phyloP scores from a whole-genome alignment of 1,140 invertebrate species.

The Ostrea denselamellosa region DNA sequence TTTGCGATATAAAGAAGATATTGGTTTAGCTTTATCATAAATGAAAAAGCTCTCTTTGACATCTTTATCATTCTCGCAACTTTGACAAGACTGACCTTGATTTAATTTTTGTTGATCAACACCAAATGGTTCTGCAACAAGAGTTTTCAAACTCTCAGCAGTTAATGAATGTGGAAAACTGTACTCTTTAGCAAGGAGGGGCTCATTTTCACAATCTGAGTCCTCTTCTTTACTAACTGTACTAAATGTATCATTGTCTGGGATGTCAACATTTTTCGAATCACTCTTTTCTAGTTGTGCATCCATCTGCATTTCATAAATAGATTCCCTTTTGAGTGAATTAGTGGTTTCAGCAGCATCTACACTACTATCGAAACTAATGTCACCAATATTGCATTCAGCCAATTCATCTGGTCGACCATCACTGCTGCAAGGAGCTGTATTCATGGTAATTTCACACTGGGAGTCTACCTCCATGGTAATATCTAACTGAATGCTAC shows the following conservation, averaged over 20 bases:
- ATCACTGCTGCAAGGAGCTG: constrained; percentile 32
- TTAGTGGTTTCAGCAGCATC: constrained; percentile 60
- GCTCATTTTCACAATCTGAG: constrained; percentile 53
- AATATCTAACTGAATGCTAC: constrained; percentile 43
- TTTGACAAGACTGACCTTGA: constrained; percentile 9
- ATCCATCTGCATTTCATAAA: constrained; percentile 77
- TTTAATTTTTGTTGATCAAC: constrained; percentile 48
- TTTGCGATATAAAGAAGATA: constrained; percentile 80
- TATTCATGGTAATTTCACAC: constrained; percentile 39
- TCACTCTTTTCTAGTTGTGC: constrained; percentile 70
- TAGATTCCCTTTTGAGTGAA: constrained; percentile 70
- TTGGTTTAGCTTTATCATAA: constrained; percentile 57
- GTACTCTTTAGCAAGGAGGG: constrained; percentile 21
- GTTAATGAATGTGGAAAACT: constrained; percentile 50
- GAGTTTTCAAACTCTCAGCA: constrained; percentile 62
- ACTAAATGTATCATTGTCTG: constrained; percentile 76
- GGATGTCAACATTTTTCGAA: constrained; percentile 60
- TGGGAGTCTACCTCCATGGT: constrained; percentile 34
- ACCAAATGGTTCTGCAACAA: constrained; percentile 57
- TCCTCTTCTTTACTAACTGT: constrained; percentile 69
- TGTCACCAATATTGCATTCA: constrained; percentile 64
- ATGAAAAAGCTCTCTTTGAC: constrained; percentile 33
- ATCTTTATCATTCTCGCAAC: constrained; percentile 48
- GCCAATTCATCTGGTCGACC: constrained; percentile 54
- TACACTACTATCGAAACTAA: constrained; percentile 72